Evolutionary conservation across 2,888 invertebrate genomes (phyloP).

Genomic region (Osmoderma eremita): DNA sequence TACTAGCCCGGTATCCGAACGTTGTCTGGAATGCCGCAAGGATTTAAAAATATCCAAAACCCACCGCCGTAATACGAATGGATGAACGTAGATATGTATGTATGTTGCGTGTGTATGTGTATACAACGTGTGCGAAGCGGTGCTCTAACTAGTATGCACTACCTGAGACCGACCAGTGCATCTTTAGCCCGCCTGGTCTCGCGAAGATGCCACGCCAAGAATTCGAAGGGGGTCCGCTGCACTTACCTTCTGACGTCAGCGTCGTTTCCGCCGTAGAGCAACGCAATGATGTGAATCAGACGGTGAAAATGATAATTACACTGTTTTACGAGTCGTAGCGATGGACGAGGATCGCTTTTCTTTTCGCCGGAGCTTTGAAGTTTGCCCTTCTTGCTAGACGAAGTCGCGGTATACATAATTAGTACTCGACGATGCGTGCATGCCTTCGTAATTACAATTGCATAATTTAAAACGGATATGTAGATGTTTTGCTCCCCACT

Average conservation of each 20-base stretch:
- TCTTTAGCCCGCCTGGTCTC: background rate
- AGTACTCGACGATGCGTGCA: conserved; percentile 2
- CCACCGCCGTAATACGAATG: background rate
- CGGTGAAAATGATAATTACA: conserved; percentile 26
- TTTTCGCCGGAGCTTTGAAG: background rate
- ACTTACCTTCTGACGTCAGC: conserved; percentile 20
- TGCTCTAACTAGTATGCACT: background rate
- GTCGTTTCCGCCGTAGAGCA: conserved; percentile 11
- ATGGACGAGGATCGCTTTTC: background rate
- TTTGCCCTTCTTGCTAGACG: too few relatives aligned
- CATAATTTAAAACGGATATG: conserved; percentile 24
- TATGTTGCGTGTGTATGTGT: too few relatives aligned
- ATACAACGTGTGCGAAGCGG: too few relatives aligned
- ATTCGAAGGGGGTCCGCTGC: conserved; percentile 12
- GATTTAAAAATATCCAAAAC: conserved; percentile 36
- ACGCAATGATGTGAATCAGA: background rate
- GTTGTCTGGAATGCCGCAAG: conserved; percentile 39
- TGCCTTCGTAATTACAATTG: conserved; percentile 18
- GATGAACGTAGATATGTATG: too few relatives aligned
- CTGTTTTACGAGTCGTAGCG: background rate
- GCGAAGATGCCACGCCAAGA: background rate
- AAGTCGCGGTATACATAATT: conserved; percentile 19
- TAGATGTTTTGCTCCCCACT: too few relatives aligned
- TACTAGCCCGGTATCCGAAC: conserved; percentile 39
- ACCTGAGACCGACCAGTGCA: conserved; percentile 7